A percentile compares a stretch with the other conserved stretches of the same genome.
phyloP scores from a whole-genome alignment of 2,888 invertebrate species.

The Druceiella hillmani region DNA sequence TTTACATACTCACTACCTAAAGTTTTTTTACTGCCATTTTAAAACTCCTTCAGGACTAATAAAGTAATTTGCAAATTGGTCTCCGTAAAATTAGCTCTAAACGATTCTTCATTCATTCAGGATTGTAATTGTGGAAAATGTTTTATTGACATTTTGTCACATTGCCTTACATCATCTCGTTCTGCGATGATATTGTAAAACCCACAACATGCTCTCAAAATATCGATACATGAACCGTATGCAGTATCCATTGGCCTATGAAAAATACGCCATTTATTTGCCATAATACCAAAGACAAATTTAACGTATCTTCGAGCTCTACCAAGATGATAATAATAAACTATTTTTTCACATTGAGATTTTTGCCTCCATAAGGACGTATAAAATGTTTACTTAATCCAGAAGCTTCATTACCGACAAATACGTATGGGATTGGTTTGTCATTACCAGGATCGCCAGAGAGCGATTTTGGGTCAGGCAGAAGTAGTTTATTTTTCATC shows the following conservation, averaged over 20 bases:
- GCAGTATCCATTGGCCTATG: constrained; percentile 15
- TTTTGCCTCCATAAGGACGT: constrained; percentile 16
- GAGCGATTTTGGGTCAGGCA: too few relatives aligned
- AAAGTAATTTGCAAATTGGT: constrained; percentile 25
- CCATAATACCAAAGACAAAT: constrained; percentile 17
- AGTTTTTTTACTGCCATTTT: constrained; percentile 22
- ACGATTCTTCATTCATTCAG: constrained; percentile 20
- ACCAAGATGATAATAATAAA: too few relatives aligned
- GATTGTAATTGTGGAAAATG: constrained; percentile 20
- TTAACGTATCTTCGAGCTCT: constrained; percentile 16
- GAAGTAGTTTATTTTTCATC: too few relatives aligned
- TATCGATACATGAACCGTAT: constrained; percentile 17
- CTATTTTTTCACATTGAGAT: constrained; percentile 15
- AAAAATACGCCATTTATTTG: constrained; percentile 19
- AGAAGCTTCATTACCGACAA: constrained; percentile 20
- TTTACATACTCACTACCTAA: constrained; percentile 11
- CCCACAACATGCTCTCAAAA: constrained; percentile 17
- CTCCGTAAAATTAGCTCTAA: constrained; percentile 22
- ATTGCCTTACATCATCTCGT: constrained; percentile 17
- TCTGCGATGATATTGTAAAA: constrained; percentile 17
- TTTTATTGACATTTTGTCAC: constrained; percentile 20
- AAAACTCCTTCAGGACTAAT: constrained; percentile 21
- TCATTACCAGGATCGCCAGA: constrained; percentile 10
- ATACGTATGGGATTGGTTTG: constrained; percentile 12
- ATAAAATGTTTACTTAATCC: constrained; percentile 18